These are phyloP conservation scores for Philotrypesis tridentata DNA, from an alignment of 1,140 invertebrate genomes.

Conservation along the genomic window DNA sequence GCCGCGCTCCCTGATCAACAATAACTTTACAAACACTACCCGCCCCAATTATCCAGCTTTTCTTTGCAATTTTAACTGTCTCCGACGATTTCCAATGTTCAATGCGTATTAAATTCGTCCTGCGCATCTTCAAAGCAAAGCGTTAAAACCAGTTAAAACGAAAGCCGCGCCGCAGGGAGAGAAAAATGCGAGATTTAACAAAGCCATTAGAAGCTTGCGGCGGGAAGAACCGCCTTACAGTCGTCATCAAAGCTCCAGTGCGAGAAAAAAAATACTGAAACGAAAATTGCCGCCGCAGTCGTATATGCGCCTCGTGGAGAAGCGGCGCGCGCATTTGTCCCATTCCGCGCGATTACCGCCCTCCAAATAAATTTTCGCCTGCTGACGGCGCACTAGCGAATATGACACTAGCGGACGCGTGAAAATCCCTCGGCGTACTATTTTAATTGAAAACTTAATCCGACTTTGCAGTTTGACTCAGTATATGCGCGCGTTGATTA, in stretches of 20 bases:
- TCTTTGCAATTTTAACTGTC: neutral
- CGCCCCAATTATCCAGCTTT: neutral
- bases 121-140: neutral
- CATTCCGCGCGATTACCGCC: constrained; percentile 25
- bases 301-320: neutral
- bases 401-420: constrained; percentile 6
- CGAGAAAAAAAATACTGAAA: neutral
- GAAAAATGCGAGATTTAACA: neutral
- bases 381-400: neutral
- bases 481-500: neutral
- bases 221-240: neutral
- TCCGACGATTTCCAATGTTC: no score
- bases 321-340: neutral
- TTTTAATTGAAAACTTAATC: constrained; percentile 33
- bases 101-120: neutral
- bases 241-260: neutral
- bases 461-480: no score
- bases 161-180: no score
- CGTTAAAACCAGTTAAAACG: neutral
- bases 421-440: constrained; percentile 1
- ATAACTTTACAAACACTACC: neutral
- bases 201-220: neutral
- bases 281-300: constrained; percentile 8
- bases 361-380: constrained; percentile 18
- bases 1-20: no score